Evolutionary conservation across 2,888 invertebrate genomes (phyloP), one percentile per base, ranked within the genome.

Genomic region (Cosmorhoe ocellata): DNA sequence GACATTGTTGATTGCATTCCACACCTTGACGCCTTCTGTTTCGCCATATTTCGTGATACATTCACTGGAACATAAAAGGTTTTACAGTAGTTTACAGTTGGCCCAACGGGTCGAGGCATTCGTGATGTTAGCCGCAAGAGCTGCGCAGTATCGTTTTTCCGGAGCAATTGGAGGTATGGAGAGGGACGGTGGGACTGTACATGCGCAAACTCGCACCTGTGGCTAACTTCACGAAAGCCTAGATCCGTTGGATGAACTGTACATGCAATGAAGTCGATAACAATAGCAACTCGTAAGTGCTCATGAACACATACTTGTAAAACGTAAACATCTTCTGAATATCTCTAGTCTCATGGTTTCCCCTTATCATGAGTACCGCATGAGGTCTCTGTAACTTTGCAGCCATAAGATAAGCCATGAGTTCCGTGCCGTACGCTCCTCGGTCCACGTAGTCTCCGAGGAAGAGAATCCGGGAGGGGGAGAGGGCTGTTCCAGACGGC

Each of bases 401-500:
- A 1, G 94, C 92, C 59, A 95, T 90, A 42, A 95, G 79, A 68
- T 95, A 95, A 0, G 93, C 91, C 57, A 95, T 82, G 1, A 95
- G 93, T 84, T 95, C 95, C 0, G 93, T 68, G 52, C 95, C 93
- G 71, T 91, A 91, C 10, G 91, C 82, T 1, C 95, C 95, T 55
- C 95, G 86, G 79, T 95, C 95, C 13, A 95, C 95, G 75, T 93
- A 95, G 80, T 95, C 95, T 0, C 95, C 95, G 0, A 95, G 91
- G 76, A 95, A 95, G 5, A 95, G 83, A 49, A 95, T 81, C 11
- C 88, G 90, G 3, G 92, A 91, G 0, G 95, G 94, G 7, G 92
- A 91, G 34, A 95, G 79, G 5, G 91, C 84, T 0, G 93, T 91
- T 0, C 95, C 94, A 51, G 93, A 82, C 11, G 93, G 88, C 95